Percentiles rank a stretch among this genome's conserved stretches.
These are phyloP conservation scores for Solenopsis invicta DNA, from an alignment of 1,140 invertebrate species.

Conservation along the genomic window DNA sequence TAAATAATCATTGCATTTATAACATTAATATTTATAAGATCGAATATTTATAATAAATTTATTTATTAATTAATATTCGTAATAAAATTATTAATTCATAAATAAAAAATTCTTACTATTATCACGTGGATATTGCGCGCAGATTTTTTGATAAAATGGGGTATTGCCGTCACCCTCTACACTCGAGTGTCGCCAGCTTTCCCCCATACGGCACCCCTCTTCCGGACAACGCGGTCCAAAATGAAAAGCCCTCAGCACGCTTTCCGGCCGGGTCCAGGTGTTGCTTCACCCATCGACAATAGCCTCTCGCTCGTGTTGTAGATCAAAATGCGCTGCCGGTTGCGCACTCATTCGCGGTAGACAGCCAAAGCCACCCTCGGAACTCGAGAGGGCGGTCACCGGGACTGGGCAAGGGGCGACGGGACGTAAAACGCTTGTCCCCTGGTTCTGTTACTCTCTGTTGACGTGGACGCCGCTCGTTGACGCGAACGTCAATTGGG, in stretches of 20 bases:
- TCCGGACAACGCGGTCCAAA: constrained; percentile 53
- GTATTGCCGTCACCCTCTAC: constrained; percentile 27
- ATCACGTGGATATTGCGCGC: constrained; percentile 25
- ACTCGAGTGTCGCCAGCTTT: constrained; percentile 32
- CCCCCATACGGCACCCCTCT: constrained; percentile 51
- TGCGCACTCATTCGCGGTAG: constrained; percentile 63
- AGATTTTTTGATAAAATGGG: constrained; percentile 27
- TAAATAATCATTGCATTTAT: background rate
- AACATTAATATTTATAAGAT: too few relatives aligned
- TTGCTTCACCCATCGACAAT: constrained; percentile 69
- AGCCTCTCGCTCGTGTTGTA: constrained; percentile 55
- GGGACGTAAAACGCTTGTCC: constrained; percentile 57
- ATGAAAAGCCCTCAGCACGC: constrained; percentile 75
- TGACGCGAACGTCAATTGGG: constrained; percentile 61
- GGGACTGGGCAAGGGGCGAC: background rate
- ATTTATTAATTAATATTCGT: background rate
- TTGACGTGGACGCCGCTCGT: constrained; percentile 59
- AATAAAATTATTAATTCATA: background rate
- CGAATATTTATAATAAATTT: too few relatives aligned
- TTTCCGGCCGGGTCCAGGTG: constrained; percentile 78
- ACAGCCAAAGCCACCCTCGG: constrained; percentile 59
- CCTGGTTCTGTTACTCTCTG: constrained; percentile 62
- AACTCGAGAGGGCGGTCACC: constrained; percentile 45
- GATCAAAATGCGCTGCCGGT: constrained; percentile 62
- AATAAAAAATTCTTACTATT: constrained; percentile 4